Conservation (phyloP, 2,888 invertebrate species). For the Sphinx pinastri region DNA sequence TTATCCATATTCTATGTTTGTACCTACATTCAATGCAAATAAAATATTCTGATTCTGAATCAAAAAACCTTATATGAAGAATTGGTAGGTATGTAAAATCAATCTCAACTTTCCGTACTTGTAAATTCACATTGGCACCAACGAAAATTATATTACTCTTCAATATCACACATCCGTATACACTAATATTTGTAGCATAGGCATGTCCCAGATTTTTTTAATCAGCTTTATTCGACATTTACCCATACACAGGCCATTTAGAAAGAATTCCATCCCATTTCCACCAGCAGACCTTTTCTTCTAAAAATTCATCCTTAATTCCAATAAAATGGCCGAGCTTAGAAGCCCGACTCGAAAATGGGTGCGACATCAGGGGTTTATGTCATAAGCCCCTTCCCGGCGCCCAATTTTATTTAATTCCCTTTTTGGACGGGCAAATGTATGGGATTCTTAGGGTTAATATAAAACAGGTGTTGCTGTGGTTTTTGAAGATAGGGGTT, state of each 20-base stretch:
- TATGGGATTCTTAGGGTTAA: slow-evolving; percentile 8
- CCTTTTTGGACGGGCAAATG: slow-evolving; percentile 31
- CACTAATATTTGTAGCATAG: neutral
- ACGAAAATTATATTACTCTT: neutral
- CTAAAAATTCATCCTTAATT: slow-evolving; percentile 24
- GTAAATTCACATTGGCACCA: no score
- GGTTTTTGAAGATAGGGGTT: neutral
- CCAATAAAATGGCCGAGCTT: slow-evolving; percentile 31
- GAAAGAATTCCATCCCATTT: slow-evolving; percentile 12
- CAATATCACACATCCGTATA: neutral
- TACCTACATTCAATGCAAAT: no score
- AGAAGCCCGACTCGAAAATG: slow-evolving; percentile 34
- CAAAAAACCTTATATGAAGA: no score
- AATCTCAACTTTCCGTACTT: no score
- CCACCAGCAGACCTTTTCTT: slow-evolving; percentile 16
- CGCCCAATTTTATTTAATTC: slow-evolving; percentile 43
- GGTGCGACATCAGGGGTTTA: slow-evolving; percentile 28
- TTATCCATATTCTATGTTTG: no score
- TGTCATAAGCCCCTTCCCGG: slow-evolving; percentile 42
- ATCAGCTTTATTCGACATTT: neutral
- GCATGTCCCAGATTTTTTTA: neutral
- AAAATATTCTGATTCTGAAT: no score
- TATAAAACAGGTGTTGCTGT: slow-evolving; percentile 8
- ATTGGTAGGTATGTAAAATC: no score
- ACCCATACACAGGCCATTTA: neutral